A percentile compares a stretch with the other conserved stretches of the same genome.
Evolutionary conservation across 2,797 vertebrate species (phyloP).

Genomic region (Catharus ustulatus): DNA sequence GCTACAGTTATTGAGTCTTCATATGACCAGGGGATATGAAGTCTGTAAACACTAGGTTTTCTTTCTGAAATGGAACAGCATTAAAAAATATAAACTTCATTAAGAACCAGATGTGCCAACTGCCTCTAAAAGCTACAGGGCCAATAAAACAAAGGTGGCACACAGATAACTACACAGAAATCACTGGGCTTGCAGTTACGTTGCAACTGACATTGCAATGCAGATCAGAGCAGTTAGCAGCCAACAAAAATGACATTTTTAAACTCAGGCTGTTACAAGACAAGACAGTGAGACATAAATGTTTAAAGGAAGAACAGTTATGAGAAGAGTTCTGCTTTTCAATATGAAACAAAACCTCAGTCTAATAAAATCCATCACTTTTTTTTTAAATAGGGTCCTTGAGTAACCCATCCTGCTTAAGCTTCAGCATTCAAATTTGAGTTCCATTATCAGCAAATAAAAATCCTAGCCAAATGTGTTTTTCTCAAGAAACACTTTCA

Average conservation of each 20-base stretch:
- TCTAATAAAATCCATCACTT: background rate
- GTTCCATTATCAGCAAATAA: background rate
- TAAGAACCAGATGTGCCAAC: background rate
- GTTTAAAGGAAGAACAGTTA: background rate
- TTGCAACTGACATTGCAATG: background rate
- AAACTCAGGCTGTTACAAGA: background rate
- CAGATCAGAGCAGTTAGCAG: background rate
- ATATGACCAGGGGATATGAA: slow-evolving; percentile 90
- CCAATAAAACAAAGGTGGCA: background rate
- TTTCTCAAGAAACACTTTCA: background rate
- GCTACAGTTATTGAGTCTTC: slow-evolving; percentile 88
- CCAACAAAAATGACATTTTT: background rate
- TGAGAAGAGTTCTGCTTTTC: background rate
- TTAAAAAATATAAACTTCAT: background rate
- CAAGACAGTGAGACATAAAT: background rate
- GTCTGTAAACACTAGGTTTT: slow-evolving; percentile 86
- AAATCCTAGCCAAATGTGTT: background rate
- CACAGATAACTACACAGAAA: background rate
- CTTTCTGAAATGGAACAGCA: slow-evolving; percentile 78
- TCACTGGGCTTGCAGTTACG: background rate
- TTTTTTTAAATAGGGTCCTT: background rate
- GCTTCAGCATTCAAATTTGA: background rate
- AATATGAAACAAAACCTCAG: background rate
- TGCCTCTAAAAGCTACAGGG: background rate
- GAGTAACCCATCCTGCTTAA: background rate